These are phyloP conservation scores for Gryllus bimaculatus DNA, from an alignment of 1,140 invertebrate genomes.

Conservation along the genomic window DNA sequence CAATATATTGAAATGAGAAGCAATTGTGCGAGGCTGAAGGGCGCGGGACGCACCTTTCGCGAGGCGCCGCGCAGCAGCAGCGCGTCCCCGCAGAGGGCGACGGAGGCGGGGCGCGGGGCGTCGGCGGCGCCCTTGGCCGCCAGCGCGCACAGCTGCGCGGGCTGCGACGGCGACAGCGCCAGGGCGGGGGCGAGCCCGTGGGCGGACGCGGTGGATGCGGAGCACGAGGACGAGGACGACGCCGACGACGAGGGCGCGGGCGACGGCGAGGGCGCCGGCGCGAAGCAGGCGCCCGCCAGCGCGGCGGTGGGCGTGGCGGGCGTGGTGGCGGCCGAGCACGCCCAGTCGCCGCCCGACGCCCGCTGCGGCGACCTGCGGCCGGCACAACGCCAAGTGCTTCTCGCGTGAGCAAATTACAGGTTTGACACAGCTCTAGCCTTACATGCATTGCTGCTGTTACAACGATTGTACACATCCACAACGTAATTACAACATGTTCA, in stretches of 20 bases:
- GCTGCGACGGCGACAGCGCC: constrained; percentile 15
- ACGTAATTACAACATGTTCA: too few relatives aligned
- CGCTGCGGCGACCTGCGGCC: constrained; percentile 1
- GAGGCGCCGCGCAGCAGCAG: constrained; percentile 35
- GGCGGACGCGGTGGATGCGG: not conserved
- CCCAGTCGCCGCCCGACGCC: constrained; percentile 10
- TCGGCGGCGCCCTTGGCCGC: constrained; percentile 31
- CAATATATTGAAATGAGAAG: too few relatives aligned
- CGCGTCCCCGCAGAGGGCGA: constrained; percentile 47
- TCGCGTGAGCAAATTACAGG: too few relatives aligned
- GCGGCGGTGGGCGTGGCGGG: constrained; percentile 24
- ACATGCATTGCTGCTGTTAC: too few relatives aligned
- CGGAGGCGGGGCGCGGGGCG: constrained; percentile 34
- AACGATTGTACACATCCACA: too few relatives aligned
- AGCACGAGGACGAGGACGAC: not conserved
- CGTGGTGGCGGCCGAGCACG: constrained; percentile 12
- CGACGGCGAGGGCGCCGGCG: not conserved
- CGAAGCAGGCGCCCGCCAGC: not conserved
- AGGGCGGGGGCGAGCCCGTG: too few relatives aligned
- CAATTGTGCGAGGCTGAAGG: too few relatives aligned
- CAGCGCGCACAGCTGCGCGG: not conserved
- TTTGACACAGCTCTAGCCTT: too few relatives aligned
- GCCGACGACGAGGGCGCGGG: not conserved
- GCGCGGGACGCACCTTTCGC: constrained; percentile 37
- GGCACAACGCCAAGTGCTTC: too few relatives aligned